phyloP scores from a whole-genome alignment of 2,888 invertebrate species.

The Diarsia dahlii region DNA sequence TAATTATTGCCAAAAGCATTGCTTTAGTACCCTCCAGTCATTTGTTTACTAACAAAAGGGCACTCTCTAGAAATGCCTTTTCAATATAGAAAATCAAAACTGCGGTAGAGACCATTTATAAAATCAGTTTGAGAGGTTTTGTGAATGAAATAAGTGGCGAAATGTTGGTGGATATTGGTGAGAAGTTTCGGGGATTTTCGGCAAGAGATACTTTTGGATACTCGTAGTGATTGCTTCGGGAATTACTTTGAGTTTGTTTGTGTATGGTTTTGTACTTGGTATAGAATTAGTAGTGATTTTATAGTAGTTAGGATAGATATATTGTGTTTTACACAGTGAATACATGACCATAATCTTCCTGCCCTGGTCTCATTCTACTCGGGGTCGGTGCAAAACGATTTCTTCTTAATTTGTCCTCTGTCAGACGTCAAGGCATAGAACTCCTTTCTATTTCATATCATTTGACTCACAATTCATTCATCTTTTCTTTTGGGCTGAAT shows the following conservation, averaged over 20 bases:
- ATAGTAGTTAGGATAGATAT: background rate
- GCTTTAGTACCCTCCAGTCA: slow-evolving; percentile 38
- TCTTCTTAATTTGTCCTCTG: no score
- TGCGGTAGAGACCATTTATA: slow-evolving; percentile 74
- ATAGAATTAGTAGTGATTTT: background rate
- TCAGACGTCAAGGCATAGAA: no score
- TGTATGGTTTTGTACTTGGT: background rate
- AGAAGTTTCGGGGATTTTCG: slow-evolving; percentile 34
- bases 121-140: slow-evolving; percentile 66
- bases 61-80: slow-evolving; percentile 71
- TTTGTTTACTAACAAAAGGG: slow-evolving; percentile 74
- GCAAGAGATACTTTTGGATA: slow-evolving; percentile 4
- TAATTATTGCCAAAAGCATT: slow-evolving; percentile 74
- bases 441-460: no score
- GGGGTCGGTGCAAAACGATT: no score
- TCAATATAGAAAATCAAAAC: slow-evolving; percentile 79
- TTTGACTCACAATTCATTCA: no score
- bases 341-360: no score
- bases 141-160: slow-evolving; percentile 23
- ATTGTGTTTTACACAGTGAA: background rate
- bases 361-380: no score
- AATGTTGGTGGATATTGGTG: slow-evolving; percentile 19
- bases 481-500: no score
- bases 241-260: slow-evolving; percentile 18
- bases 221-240: slow-evolving; percentile 24